Percentiles rank a stretch among this genome's conserved stretches.
phyloP scores from a whole-genome alignment of 1,140 invertebrate genomes.

The Chymomyza costata region DNA sequence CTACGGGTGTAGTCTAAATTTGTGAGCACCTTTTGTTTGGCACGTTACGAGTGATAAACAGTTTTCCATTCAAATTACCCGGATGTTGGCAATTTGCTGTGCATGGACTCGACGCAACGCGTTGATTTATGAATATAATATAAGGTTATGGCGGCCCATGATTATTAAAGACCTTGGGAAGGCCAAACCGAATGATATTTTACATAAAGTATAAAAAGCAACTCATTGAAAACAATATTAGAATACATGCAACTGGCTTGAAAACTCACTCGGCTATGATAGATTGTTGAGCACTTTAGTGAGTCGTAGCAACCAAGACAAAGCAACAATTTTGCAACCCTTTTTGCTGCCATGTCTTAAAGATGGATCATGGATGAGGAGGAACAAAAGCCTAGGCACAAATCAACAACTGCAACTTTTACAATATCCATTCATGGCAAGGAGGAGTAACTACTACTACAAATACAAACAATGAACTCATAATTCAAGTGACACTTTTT shows the following conservation, averaged over 20 bases:
- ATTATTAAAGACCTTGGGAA: slow-evolving; percentile 16
- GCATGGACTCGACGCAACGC: slow-evolving; percentile 41
- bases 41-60: slow-evolving; percentile 39
- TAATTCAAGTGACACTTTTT: slow-evolving; percentile 75
- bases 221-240: too few relatives aligned
- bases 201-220: too few relatives aligned
- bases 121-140: slow-evolving; percentile 56
- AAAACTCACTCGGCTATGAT: slow-evolving; percentile 17
- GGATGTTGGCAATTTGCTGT: slow-evolving; percentile 64
- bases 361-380: too few relatives aligned
- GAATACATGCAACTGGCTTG: too few relatives aligned
- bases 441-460: slow-evolving; percentile 34
- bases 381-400: slow-evolving; percentile 33
- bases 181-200: too few relatives aligned
- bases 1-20: too few relatives aligned
- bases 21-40: not conserved
- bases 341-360: too few relatives aligned
- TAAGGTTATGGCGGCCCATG: slow-evolving; percentile 1
- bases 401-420: slow-evolving; percentile 39
- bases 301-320: slow-evolving; percentile 22
- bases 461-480: slow-evolving; percentile 69
- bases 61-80: slow-evolving; percentile 65
- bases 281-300: slow-evolving; percentile 16
- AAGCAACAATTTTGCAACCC: slow-evolving; percentile 27
- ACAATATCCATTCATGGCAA: slow-evolving; percentile 14